Conservation (phyloP, 2,888 invertebrate species). For the Torymus aiolomorphi region DNA sequence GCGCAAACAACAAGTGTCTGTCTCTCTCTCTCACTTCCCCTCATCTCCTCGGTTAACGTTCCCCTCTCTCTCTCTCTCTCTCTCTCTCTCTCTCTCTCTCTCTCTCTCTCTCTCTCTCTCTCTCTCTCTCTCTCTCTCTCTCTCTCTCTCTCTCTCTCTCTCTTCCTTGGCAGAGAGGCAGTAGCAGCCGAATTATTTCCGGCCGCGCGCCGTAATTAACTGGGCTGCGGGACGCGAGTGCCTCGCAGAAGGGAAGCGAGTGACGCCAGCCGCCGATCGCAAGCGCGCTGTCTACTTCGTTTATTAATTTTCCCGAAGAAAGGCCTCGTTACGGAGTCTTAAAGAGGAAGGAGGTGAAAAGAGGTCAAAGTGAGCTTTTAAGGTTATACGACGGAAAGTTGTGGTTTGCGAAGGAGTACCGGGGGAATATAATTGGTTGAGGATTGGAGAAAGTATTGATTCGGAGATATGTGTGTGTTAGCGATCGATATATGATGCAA, state of each 20-base stretch:
- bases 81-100: not conserved
- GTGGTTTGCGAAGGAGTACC: too few species aligned
- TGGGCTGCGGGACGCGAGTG: not conserved
- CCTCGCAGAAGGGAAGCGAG: not conserved
- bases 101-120: not conserved
- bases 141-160: not conserved
- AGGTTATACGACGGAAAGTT: too few species aligned
- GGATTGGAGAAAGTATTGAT: too few species aligned
- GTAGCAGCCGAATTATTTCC: too few species aligned
- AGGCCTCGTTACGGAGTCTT: too few species aligned
- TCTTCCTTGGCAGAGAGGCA: too few species aligned
- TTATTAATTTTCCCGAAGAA: conserved; percentile 37
- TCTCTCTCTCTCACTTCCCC: not conserved
- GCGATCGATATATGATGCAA: too few species aligned
- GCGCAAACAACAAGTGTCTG: not conserved
- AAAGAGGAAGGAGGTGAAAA: too few species aligned
- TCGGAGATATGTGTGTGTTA: too few species aligned
- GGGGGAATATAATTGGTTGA: too few species aligned
- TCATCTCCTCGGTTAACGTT: not conserved
- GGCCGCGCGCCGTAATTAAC: not conserved
- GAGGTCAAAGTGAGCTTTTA: too few species aligned
- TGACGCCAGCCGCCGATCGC: not conserved
- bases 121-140: not conserved
- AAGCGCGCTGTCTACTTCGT: not conserved
- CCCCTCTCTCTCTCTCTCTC: too few species aligned